Base-by-base conservation (phyloP, 2,797 vertebrate species). In the Neosilurus mollespiculum region DNA sequence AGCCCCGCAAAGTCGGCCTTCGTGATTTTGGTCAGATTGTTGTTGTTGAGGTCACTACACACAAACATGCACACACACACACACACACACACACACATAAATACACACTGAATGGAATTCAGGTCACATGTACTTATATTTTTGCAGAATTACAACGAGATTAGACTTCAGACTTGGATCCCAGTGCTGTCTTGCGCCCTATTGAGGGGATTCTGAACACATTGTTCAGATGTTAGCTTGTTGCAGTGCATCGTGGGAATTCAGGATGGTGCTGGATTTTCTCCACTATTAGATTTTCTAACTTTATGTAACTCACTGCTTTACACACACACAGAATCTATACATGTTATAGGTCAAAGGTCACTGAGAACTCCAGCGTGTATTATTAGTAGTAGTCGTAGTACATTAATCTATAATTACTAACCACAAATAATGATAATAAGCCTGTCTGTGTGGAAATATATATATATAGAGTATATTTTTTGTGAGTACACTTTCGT, bases 21-120 rank as follows among this genome's bases (percentile, higher is more conserved):
- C 85, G 95, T 96, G 92, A 99, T 96, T 94, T 97, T 96, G 81
- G 98, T 99, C 93, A 99, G 95, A 92, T 99, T 99, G 94, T 99
- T 99, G 90, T 96, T 96, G 92, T 99, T 99, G 94, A 99, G 94
- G 91, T 99, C 98, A 93, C 98, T 99, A 87, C 15, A 64, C 43
- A 64, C 51, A 51, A 49, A 79, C 49, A 58, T 56, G 53, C 59
- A 78, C 76, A 78, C 76, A 78, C n/a, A 66, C 51, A 70, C 26
- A 79, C 59, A 65, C 77, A 78, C 56, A 78, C 64, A 78, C 59
- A 82, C 72, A 67, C 78, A 62, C 43, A 78, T n/a, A 77, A 16
- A 67, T 22, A 81, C 8, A 71, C 34, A 65, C 24, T 51, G 18
- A 53, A 56, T 12, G 22, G 30, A 30, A 30, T 30, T 30, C 30